Base-by-base conservation (phyloP, 1,140 invertebrate species). In the Trachymyrmex cornetzi region DNA sequence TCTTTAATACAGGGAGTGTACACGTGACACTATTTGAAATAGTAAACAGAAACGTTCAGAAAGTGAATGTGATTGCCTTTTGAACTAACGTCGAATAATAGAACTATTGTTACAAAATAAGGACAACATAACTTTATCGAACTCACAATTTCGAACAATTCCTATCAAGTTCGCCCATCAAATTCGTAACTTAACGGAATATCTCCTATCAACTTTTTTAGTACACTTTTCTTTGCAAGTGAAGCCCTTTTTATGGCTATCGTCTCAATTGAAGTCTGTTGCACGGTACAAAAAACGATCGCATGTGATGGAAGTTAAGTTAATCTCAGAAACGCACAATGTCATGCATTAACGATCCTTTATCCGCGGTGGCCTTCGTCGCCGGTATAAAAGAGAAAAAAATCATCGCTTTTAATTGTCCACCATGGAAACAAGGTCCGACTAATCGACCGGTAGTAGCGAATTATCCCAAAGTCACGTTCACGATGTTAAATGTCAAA, bases 401-500 rank as follows among this genome's bases (percentile, higher is more conserved):
- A 55, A 53, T 7, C 9, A 14, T 3, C 3, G 22, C 0, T 50
- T 74, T 67, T 24, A 63, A 61, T 72, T 38, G 55, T 53, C 55
- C 19, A 48, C 2, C 16, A 24, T 80, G 22, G 34, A 82, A 64
- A 75, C 44, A 59, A 66, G 57, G 59, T 27, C 19, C 57, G 22
- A 9, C 27, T 77, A 14, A 30, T 55, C 30, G 85, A 34, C 30
- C 64, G 53, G 11, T 7, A 19, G 22, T 30, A 59, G 14, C 55
- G 19, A 84, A 75, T 87, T 84, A 79, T 59, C 34, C 57, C 71
- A 59, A 61, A 90, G 71, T 88, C 86, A 88, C 69, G 88, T 81
- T 69, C 50, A 34, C 34, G 48, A 38, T 53, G 63, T 59, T 85
- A 88, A 90, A 91, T 90, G 90, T 90, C 82, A 91, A 90, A 90